Conservation (phyloP, 1,140 invertebrate species). For the Tigriopus japonicus region DNA sequence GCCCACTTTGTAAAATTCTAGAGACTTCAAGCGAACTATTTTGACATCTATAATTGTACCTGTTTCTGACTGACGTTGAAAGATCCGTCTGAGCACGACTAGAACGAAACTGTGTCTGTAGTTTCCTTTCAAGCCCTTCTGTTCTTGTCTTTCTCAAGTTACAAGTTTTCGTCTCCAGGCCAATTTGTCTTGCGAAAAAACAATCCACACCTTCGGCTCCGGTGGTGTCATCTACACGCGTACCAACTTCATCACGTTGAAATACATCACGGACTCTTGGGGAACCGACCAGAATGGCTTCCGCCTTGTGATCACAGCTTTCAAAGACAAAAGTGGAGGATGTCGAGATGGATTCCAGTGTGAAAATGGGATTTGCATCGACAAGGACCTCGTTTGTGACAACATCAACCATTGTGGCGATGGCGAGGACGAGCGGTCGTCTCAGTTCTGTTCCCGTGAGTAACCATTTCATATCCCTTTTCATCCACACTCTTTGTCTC, state of each 20-base stretch:
- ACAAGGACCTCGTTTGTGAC: constrained; percentile 67
- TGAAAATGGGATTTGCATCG: constrained; percentile 49
- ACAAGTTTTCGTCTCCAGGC: background rate
- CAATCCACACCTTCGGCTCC: constrained; percentile 1
- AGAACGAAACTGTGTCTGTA: no score
- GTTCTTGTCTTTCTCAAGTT: no score
- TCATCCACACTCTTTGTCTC: no score
- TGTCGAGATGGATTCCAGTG: constrained; percentile 12
- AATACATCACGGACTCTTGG: constrained; percentile 80
- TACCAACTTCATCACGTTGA: constrained; percentile 78
- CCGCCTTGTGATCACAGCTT: constrained; percentile 74
- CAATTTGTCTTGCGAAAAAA: constrained; percentile 5
- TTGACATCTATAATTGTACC: no score
- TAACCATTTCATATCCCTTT: background rate
- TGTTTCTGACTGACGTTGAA: no score
- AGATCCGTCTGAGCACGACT: no score
- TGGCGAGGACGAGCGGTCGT: constrained; percentile 61
- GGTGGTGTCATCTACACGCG: constrained; percentile 52
- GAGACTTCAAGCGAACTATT: no score
- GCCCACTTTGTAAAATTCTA: no score
- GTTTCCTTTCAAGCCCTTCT: no score
- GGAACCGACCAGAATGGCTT: constrained; percentile 75
- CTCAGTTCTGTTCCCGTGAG: constrained; percentile 15
- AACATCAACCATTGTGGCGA: constrained; percentile 79
- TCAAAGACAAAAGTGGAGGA: constrained; percentile 38